Percentiles rank a stretch among this genome's conserved stretches.
phyloP scores from a whole-genome alignment of 2,888 invertebrate genomes.

The Fragum whitleyi region DNA sequence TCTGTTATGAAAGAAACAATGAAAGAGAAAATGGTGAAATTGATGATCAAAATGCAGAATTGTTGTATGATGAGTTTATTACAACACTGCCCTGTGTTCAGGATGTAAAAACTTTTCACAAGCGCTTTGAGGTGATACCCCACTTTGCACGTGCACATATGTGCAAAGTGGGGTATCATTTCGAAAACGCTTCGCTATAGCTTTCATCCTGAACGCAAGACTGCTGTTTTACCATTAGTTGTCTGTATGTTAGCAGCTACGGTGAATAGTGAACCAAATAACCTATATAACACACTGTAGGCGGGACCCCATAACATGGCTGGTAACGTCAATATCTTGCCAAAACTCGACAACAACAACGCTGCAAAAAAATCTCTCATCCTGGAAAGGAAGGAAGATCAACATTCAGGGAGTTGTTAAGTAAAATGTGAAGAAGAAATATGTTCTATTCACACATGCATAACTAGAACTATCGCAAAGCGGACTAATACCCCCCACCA shows the following conservation, averaged over 20 bases:
- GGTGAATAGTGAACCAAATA: slow-evolving; percentile 74
- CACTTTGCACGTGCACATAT: no score
- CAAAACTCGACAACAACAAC: slow-evolving; percentile 79
- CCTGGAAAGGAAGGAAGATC: slow-evolving; percentile 33
- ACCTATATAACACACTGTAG: slow-evolving; percentile 74
- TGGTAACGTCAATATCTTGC: slow-evolving; percentile 78
- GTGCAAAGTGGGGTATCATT: no score
- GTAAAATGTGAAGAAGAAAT: not conserved
- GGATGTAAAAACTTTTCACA: no score
- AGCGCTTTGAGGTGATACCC: no score
- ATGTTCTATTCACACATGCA: not conserved
- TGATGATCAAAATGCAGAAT: no score
- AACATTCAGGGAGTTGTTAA: not conserved
- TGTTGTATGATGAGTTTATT: no score
- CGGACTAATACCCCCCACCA: no score
- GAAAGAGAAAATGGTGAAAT: no score
- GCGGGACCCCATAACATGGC: slow-evolving; percentile 81
- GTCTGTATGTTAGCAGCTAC: slow-evolving; percentile 80
- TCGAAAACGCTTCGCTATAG: no score
- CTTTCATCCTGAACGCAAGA: no score
- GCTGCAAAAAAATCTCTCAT: slow-evolving; percentile 49
- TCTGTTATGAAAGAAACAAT: no score
- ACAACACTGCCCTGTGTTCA: no score
- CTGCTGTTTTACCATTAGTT: slow-evolving; percentile 73
- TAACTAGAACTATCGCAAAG: not conserved